Conservation (phyloP, 2,888 invertebrate genomes). For the Stegophylla sp. region DNA sequence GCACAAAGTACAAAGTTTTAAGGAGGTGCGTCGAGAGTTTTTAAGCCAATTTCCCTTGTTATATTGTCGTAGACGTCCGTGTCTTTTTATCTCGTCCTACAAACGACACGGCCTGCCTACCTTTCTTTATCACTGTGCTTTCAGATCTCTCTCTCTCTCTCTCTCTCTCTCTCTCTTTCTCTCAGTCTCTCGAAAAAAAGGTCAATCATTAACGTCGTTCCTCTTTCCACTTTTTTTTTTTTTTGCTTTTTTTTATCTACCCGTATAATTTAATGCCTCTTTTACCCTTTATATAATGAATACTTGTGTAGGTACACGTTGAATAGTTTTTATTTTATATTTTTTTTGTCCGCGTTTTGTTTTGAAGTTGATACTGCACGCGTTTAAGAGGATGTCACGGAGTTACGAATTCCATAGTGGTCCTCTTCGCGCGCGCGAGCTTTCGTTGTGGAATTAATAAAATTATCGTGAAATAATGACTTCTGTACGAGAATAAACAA, state of each 20-base stretch:
- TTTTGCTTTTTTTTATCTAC: not conserved
- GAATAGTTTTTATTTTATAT: not conserved
- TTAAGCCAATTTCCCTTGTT: constrained; percentile 28
- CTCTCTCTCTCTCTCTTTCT: no score
- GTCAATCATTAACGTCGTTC: not conserved
- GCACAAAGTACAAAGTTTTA: constrained; percentile 38
- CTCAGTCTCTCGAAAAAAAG: no score
- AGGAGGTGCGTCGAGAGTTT: constrained; percentile 33
- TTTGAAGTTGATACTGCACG: no score
- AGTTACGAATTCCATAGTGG: no score
- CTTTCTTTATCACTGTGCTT: not conserved
- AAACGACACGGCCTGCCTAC: not conserved
- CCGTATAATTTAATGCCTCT: not conserved
- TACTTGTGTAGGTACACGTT: no score
- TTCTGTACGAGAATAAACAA: no score
- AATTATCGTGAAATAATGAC: no score
- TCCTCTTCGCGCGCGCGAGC: no score
- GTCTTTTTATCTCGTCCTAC: constrained; percentile 35
- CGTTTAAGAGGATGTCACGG: no score
- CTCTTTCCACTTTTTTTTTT: no score
- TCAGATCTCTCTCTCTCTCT: no score
- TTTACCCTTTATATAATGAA: not conserved
- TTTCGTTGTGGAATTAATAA: no score
- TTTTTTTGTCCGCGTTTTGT: not conserved
- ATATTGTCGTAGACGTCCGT: not conserved